These are phyloP conservation scores for Diphyllodes magnificus DNA, from an alignment of 2,113 vertebrate species.

Conservation along the genomic window DNA sequence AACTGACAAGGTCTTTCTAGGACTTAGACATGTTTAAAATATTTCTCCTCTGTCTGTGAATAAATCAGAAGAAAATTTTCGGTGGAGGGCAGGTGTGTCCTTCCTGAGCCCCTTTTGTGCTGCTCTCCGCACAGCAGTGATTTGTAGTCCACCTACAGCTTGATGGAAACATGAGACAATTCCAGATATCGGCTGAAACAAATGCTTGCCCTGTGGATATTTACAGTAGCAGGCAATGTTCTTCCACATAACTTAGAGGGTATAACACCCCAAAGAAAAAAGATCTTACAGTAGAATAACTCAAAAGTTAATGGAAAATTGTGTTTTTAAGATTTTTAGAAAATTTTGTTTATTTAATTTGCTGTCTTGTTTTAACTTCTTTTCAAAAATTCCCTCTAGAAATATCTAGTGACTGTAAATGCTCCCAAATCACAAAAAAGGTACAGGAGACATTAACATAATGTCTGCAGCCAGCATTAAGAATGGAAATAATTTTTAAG, in stretches of 20 bases:
- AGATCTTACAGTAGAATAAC: background rate
- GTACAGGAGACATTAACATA: background rate
- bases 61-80: background rate
- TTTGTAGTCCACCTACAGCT: background rate
- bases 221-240: background rate
- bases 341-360: background rate
- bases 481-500: background rate
- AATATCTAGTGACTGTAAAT: background rate
- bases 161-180: background rate
- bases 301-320: background rate
- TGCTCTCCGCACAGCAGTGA: background rate
- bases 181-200: background rate
- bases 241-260: background rate
- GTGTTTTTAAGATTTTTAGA: background rate
- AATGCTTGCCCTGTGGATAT: background rate
- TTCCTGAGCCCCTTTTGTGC: background rate
- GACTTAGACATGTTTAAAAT: background rate
- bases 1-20: background rate
- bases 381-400: background rate
- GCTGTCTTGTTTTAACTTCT: background rate
- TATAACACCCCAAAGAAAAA: background rate
- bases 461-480: background rate
- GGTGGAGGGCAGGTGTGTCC: background rate
- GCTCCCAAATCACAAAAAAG: background rate
- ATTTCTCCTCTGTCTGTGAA: background rate